phyloP scores from a whole-genome alignment of 2,797 vertebrate species.

The Liparis tanakae region DNA sequence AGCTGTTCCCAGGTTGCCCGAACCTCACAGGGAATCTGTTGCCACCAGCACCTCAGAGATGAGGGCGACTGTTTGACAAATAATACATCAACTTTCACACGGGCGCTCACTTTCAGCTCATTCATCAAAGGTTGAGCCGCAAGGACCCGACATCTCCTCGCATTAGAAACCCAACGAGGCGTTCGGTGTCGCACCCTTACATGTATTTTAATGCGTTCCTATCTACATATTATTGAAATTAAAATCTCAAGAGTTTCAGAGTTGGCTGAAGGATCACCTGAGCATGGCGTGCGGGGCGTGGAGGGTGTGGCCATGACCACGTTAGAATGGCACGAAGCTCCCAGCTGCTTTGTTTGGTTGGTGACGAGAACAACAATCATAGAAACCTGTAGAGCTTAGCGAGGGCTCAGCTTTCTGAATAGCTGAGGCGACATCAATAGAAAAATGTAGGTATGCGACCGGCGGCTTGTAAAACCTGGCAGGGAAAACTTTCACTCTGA shows the following conservation, averaged over 20 bases:
- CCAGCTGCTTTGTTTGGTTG: slow-evolving; percentile 33
- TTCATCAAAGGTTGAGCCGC: background rate
- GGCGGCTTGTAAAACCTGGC: slow-evolving; percentile 24
- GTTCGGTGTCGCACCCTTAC: background rate
- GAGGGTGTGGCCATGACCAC: slow-evolving; percentile 26
- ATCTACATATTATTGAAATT: background rate
- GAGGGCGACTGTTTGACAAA: slow-evolving; percentile 65
- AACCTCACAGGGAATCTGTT: slow-evolving; percentile 49
- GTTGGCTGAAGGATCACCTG: background rate
- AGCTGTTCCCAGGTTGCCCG: slow-evolving; percentile 22
- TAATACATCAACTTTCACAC: slow-evolving; percentile 29
- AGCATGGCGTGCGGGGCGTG: slow-evolving; percentile 48
- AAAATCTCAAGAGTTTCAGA: slow-evolving; percentile 2
- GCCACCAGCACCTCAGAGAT: slow-evolving; percentile 53
- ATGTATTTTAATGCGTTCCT: background rate
- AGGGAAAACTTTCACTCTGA: background rate
- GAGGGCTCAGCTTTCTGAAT: slow-evolving; percentile 9
- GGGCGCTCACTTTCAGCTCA: no score
- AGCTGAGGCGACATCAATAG: slow-evolving; percentile 1
- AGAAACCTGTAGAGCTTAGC: slow-evolving; percentile 30
- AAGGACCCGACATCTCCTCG: background rate
- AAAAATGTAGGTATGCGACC: background rate
- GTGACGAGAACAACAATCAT: slow-evolving; percentile 19
- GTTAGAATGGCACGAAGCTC: slow-evolving; percentile 26
- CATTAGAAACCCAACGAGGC: background rate